Conservation (phyloP, 2,888 invertebrate species). For the Pelosia muscerda region DNA sequence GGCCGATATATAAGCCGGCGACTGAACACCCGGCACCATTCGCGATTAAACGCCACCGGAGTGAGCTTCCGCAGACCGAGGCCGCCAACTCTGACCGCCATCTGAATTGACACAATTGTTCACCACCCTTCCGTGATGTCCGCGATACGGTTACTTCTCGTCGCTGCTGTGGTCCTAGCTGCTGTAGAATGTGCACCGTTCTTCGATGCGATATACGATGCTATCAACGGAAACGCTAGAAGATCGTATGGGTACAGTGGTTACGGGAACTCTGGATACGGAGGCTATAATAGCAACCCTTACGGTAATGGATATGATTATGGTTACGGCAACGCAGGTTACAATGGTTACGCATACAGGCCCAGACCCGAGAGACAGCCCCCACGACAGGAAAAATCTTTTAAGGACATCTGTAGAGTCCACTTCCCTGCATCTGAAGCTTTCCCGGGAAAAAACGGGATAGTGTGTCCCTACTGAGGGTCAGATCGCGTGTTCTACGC, state of each 20-base stretch:
- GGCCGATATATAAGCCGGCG: slow-evolving; percentile 83
- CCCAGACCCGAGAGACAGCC: slow-evolving; percentile 58
- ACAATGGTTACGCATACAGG: slow-evolving; percentile 13
- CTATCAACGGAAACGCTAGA: slow-evolving; percentile 74
- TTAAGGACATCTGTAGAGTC: slow-evolving; percentile 90
- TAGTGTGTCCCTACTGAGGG: slow-evolving; percentile 89
- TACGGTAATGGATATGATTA: slow-evolving; percentile 55
- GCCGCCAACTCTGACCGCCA: slow-evolving; percentile 78
- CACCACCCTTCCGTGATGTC: slow-evolving; percentile 80
- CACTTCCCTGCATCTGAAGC: slow-evolving; percentile 87
- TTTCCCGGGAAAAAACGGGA: slow-evolving; percentile 85
- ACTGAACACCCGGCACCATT: slow-evolving; percentile 82
- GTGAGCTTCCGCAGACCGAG: slow-evolving; percentile 79
- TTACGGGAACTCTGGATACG: slow-evolving; percentile 64
- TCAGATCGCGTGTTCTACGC: slow-evolving; percentile 86
- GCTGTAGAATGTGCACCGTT: slow-evolving; percentile 71
- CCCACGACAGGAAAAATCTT: slow-evolving; percentile 84
- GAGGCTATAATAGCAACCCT: slow-evolving; percentile 56
- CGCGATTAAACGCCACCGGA: slow-evolving; percentile 78
- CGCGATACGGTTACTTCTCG: slow-evolving; percentile 60
- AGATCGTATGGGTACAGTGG: slow-evolving; percentile 75
- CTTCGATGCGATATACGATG: slow-evolving; percentile 83
- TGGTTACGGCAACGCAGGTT: slow-evolving; percentile 30
- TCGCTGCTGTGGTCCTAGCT: slow-evolving; percentile 61
- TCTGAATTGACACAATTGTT: slow-evolving; percentile 80